phyloP scores from a whole-genome alignment of 2,888 invertebrate species.

The Melolontha melolontha region DNA sequence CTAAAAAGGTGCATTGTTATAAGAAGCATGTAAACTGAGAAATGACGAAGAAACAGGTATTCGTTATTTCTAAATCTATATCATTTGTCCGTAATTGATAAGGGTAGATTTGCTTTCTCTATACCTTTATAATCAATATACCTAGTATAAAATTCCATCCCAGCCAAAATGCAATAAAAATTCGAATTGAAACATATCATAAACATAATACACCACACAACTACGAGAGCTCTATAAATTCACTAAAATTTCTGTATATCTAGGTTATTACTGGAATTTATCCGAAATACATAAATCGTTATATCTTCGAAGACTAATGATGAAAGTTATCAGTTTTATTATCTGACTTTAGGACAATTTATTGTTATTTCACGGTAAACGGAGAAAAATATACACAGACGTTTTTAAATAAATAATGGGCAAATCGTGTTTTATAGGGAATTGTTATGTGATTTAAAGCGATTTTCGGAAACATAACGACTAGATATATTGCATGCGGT shows the following conservation, averaged over 20 bases:
- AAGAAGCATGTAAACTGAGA: background rate
- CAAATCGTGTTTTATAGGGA: background rate
- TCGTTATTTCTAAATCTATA: background rate
- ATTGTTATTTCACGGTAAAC: background rate
- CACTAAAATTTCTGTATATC: background rate
- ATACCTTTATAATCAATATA: no score
- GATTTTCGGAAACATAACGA: constrained; percentile 10
- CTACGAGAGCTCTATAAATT: no score
- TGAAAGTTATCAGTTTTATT: constrained; percentile 34
- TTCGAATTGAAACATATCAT: no score
- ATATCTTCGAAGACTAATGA: constrained; percentile 28
- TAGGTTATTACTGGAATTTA: constrained; percentile 17
- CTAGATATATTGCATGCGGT: background rate
- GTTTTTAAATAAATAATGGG: constrained; percentile 10
- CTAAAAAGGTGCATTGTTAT: background rate
- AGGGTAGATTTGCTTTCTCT: no score
- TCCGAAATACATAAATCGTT: constrained; percentile 16
- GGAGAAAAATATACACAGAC: constrained; percentile 1
- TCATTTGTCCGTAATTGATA: no score
- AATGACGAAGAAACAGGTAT: background rate
- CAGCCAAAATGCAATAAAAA: no score
- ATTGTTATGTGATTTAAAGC: background rate
- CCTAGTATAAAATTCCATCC: no score
- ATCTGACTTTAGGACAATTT: constrained; percentile 18
- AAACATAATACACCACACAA: no score